Evolutionary conservation across 2,888 invertebrate genomes (phyloP), one percentile per base, ranked within the genome.

Genomic region (Poecilus cupreus): DNA sequence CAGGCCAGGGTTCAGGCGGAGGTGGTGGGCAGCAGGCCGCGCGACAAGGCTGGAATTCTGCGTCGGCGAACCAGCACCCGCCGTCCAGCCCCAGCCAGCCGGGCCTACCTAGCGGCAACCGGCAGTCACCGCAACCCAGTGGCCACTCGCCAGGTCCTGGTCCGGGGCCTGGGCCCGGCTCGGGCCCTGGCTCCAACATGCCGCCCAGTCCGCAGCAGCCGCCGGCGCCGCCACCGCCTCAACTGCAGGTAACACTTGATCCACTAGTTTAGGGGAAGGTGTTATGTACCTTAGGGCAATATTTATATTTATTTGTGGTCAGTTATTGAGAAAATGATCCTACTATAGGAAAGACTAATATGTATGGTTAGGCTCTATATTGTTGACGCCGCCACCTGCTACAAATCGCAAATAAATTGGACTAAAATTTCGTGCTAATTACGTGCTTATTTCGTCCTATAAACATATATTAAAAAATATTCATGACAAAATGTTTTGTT

Each of bases 121-220:
- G 89, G 84, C 88, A 89, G 54, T 89, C 89, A 79, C 89, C 89
- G 64, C 90, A 89, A 84, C 88, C 89, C 70, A 83, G 84, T 39
- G 83, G 89, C 83, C 89, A 89, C 85, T 89, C 89, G 60, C 89
- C 89, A 81, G 92, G 91, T 49, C 91, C 92, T 80, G 91, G 91
- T 77, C 90, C 91, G 85, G 90, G 89, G 81, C 88, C 89, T 83
- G 90, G 91, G 83, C 89, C 89, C 81, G 92, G 91, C 46, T 91
- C 92, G 80, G 91, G 91, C 76, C 90, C 91, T 85, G 90, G 89
- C 82, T 88, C 89, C 83, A 90, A 91, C 83, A 89, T 92, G 82
- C 89, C 89, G 60, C 92, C 92, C 78, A 92, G 92, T 84, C 91
- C 92, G 54, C 92, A 77, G 74, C 82, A 77, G 39, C 90, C 90